phyloP scores from a whole-genome alignment of 2,113 vertebrate species.

The Psettodes erumei region DNA sequence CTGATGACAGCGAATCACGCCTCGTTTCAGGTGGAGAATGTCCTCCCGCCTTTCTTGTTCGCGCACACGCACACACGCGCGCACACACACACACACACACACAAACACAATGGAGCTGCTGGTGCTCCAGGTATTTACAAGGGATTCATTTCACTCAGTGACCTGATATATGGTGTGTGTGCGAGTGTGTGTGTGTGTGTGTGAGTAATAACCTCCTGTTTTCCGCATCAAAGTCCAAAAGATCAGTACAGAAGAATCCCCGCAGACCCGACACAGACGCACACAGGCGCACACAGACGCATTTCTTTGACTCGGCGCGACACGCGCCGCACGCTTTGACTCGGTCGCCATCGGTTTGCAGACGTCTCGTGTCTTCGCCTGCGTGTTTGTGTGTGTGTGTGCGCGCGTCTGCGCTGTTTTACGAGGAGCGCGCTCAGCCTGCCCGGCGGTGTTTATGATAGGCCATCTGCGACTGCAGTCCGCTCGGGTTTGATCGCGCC shows the following conservation, averaged over 20 bases:
- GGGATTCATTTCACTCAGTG: slow-evolving; percentile 61
- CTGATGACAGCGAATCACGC: slow-evolving; percentile 7
- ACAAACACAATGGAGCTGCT: slow-evolving; percentile 16
- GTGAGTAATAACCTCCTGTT: slow-evolving; percentile 37
- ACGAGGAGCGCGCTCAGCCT: slow-evolving; percentile 17
- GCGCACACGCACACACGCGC: background rate
- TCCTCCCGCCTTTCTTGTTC: slow-evolving; percentile 40
- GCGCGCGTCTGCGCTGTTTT: slow-evolving; percentile 25
- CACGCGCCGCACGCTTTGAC: too few species aligned
- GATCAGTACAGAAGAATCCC: slow-evolving; percentile 49
- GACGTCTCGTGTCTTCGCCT: slow-evolving; percentile 31
- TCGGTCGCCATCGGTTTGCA: slow-evolving; percentile 14
- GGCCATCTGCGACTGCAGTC: slow-evolving; percentile 26
- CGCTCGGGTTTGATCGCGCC: slow-evolving; percentile 32
- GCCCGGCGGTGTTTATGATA: slow-evolving; percentile 23
- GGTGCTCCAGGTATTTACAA: slow-evolving; percentile 59
- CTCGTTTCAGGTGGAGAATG: slow-evolving; percentile 24
- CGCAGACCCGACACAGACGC: background rate
- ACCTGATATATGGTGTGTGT: slow-evolving; percentile 45
- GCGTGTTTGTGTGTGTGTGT: slow-evolving; percentile 28
- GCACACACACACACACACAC: slow-evolving; percentile 8
- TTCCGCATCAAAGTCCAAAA: slow-evolving; percentile 65
- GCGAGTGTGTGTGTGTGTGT: slow-evolving; percentile 13
- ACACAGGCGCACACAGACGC: too few species aligned
- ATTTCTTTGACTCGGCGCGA: too few species aligned